phyloP scores from a whole-genome alignment of 2,113 vertebrate species.

The Felis chaus region DNA sequence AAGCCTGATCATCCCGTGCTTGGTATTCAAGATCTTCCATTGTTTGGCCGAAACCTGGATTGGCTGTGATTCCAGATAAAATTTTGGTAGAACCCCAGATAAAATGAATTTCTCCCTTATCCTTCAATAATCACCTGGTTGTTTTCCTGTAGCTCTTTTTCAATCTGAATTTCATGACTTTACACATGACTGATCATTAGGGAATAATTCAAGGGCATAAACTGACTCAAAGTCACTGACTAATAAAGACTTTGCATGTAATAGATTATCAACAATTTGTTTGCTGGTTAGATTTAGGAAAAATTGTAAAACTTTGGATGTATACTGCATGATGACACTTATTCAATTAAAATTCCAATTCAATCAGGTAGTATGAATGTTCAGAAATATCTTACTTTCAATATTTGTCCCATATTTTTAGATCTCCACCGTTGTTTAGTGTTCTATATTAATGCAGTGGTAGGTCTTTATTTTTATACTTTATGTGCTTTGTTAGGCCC shows the following conservation, averaged over 20 bases:
- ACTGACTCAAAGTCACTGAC: not conserved
- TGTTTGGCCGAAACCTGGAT: not conserved
- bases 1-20: not conserved
- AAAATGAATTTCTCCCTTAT: not conserved
- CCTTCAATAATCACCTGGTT: not conserved
- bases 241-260: not conserved
- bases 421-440: not conserved
- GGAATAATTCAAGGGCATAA: not conserved
- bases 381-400: not conserved
- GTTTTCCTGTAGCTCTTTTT: not conserved
- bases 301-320: not conserved
- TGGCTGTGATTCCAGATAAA: not conserved
- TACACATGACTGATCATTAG: not conserved
- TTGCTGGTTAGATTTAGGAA: conserved; percentile 8
- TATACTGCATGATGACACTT: not conserved
- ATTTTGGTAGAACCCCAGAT: not conserved
- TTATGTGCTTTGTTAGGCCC: not conserved
- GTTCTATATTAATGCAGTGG: not conserved
- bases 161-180: not conserved
- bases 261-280: not conserved
- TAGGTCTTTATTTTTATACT: not conserved
- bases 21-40: not conserved
- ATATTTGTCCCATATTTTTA: not conserved
- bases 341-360: conserved; percentile 22
- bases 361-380: not conserved